A percentile compares a stretch with the other conserved stretches of the same genome.
Conservation (phyloP, 2,113 vertebrate genomes). For the rabbit (Oryctolagus cuniculus) region DNA sequence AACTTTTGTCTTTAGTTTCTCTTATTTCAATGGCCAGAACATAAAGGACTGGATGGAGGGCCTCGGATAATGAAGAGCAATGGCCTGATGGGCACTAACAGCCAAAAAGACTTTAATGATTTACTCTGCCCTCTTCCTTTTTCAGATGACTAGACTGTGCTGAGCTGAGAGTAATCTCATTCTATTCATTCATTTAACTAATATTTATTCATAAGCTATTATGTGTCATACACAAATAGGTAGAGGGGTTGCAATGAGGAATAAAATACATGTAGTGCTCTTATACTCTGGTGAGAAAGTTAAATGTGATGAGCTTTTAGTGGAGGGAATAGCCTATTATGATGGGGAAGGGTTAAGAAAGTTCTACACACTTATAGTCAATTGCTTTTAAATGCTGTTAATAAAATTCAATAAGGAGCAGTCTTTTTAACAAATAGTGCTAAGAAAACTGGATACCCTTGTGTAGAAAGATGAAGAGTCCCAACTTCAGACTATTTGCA, state of each 20-base stretch:
- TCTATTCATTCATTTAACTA: not conserved
- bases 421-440: not conserved
- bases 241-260: slow-evolving; percentile 1
- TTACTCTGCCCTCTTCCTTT: not conserved
- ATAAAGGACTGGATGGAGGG: not conserved
- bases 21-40: not conserved
- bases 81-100: not conserved
- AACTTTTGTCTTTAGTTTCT: not conserved
- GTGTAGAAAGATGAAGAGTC: not conserved
- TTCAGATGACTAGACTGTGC: not conserved
- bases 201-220: not conserved
- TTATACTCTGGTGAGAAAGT: not conserved
- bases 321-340: not conserved
- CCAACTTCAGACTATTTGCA: not conserved
- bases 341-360: not conserved
- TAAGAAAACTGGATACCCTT: not conserved
- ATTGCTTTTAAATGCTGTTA: not conserved
- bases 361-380: not conserved
- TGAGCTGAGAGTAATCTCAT: not conserved
- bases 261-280: not conserved
- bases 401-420: not conserved
- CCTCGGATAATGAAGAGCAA: not conserved
- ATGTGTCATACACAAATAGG: not conserved
- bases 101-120: not conserved
- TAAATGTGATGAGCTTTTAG: not conserved